Base-by-base conservation (phyloP, 1,140 invertebrate genomes). In the Drosophila repletoides region DNA sequence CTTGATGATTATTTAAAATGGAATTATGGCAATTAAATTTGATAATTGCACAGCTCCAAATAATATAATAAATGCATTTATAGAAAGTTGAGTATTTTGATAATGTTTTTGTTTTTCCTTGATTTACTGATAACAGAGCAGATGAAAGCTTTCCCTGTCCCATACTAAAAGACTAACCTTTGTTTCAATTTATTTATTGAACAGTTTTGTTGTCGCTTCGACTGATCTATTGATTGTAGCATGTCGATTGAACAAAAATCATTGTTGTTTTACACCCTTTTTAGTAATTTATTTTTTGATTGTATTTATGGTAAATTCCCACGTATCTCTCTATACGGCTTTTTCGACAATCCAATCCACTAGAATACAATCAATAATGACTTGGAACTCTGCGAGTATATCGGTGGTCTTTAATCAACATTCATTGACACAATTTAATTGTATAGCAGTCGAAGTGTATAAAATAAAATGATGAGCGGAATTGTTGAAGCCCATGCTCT, bases 391-490 rank as follows among this genome's bases (percentile, higher is more conserved):
- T 22, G 14, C 7, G 21, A 12, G 34, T 15, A 34, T 83, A 81
- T 81, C 72, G 38, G 59, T 65, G 36, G 63, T 59, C 59, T 48
- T 76, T 83, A 81, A 81, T 84, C 79, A 84, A 86, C 73, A 58
- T 71, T 71, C 74, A 84, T 84, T 84, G 79, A 79, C 79, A 84
- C 79, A 84, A 79, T 84, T 84, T 64, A 86, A 84, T 84, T 84
- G 79, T 60, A 7, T 21, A 22, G 22, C 31, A 33, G 15, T n/a
- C 28, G 29, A 22, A 33, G 69, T 41, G 55, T 65, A 71, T 22
- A 22, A 74, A 69, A 55, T 31, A 52, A 51, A 68, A 51, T 41
- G 72, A 60, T 56, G 58, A 59, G 33, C 26, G 56, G 28, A 60
- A 58, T 66, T 48, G 24, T 38, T n/a, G 12, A 22, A 14, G n/a